Evolutionary conservation across 2,797 vertebrate species (phyloP), one percentile per base, ranked within the genome.

Genomic region (Tadarida brasiliensis): DNA sequence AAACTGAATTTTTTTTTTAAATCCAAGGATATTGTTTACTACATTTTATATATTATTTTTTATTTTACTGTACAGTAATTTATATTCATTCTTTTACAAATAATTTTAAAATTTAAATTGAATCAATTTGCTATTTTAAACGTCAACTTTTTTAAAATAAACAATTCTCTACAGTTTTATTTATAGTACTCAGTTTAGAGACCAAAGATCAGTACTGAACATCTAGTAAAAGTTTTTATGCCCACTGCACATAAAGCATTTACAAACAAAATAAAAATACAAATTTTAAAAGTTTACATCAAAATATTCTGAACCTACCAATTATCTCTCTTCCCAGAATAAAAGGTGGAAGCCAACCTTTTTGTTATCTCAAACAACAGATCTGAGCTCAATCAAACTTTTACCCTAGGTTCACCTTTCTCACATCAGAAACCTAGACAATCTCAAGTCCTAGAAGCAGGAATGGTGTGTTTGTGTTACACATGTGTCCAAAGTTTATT

Each of bases 231-330:
- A 88, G 68, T 68, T 78, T 57, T 76, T 76, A 78, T 11, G 26
- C 19, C 74, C 67, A 2, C 17, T 49, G 61, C 44, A 91, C 94
- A 70, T 83, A 81, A 91, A 89, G 19, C 49, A 26, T 30, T 82
- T 81, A 85, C 17, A 59, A 89, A 82, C 63, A 96, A 96, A 92
- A 94, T 78, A 49, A 91, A 97, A 94, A 63, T 68, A 33, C 16
- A 89, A 95, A 95, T 70, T 80, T 61, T 61, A 70, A 91, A 95
- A 94, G 71, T 44, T 94, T 87, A 54, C n/a, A 76, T 77, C 20
- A 76, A 95, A 96, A 80, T 74, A 95, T 80, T 94, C 74, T 83
- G 19, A 10, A 54, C 24, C 68, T 89, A 94, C 33, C 59, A 90
- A 73, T 86, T 78, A 51, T 44, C 76, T 87, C 54, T 65, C 44